Percentiles rank a stretch among this genome's conserved stretches.
These are phyloP conservation scores for Oithona nana DNA, from an alignment of 2,888 invertebrate species.

Conservation along the genomic window DNA sequence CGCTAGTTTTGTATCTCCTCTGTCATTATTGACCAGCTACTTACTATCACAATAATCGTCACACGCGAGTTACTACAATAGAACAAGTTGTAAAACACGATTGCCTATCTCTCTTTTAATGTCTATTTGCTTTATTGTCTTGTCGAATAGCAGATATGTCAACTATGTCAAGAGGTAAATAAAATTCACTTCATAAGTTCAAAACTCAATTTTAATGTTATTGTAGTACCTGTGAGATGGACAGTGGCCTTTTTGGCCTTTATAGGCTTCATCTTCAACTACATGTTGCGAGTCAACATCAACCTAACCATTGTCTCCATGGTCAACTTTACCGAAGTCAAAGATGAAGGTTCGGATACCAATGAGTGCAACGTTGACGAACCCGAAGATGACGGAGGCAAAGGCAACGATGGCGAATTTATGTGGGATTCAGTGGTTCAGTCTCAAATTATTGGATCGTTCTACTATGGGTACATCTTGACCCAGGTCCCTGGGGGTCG, in stretches of 20 bases:
- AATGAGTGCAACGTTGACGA: slow-evolving; percentile 17
- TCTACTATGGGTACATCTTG: slow-evolving; percentile 28
- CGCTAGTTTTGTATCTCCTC: too few species aligned
- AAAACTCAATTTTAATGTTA: too few species aligned
- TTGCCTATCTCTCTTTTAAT: too few species aligned
- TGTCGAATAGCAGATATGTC: too few species aligned
- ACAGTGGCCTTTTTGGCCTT: slow-evolving; percentile 68
- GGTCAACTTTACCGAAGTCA: slow-evolving; percentile 30
- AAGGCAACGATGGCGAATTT: slow-evolving; percentile 26
- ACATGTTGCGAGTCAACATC: slow-evolving; percentile 65
- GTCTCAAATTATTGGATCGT: slow-evolving; percentile 25
- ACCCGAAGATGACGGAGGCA: slow-evolving; percentile 23
- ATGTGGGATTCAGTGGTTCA: slow-evolving; percentile 26
- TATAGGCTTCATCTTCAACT: slow-evolving; percentile 50
- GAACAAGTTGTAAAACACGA: too few species aligned
- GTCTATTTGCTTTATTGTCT: too few species aligned
- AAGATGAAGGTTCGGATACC: not conserved
- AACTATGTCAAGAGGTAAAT: too few species aligned
- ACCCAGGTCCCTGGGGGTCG: slow-evolving; percentile 28
- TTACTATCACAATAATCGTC: too few species aligned
- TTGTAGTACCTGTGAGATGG: slow-evolving; percentile 41
- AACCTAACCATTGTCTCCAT: slow-evolving; percentile 71
- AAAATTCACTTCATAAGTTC: too few species aligned
- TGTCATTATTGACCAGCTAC: too few species aligned
- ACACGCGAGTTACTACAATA: too few species aligned